Evolutionary conservation across 1,140 invertebrate genomes (phyloP).

Genomic region (Aphis gossypii): DNA sequence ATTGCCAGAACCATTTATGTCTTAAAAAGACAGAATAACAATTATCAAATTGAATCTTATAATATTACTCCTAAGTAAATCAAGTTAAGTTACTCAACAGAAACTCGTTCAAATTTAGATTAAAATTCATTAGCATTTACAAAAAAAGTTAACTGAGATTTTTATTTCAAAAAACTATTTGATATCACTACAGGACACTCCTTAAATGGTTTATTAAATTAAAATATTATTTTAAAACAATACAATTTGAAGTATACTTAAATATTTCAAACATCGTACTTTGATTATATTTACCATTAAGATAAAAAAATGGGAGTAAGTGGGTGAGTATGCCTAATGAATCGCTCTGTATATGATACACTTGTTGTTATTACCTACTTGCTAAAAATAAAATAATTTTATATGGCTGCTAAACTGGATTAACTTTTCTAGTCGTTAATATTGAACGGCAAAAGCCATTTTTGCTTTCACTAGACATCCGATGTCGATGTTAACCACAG

Average conservation of each 20-base stretch:
- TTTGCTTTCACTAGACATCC: slow-evolving; percentile 15
- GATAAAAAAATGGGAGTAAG: neutral
- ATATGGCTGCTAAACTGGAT: neutral
- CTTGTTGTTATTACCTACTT: neutral
- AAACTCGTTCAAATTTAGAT: neutral
- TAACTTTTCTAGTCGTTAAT: slow-evolving; percentile 30
- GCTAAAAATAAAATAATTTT: neutral
- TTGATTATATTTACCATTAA: neutral
- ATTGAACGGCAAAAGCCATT: neutral
- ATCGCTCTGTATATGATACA: neutral
- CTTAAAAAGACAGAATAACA: neutral
- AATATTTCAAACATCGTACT: neutral
- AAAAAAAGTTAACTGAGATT: neutral
- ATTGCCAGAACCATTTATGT: neutral
- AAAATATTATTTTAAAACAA: neutral
- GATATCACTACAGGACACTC: neutral
- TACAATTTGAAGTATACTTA: neutral
- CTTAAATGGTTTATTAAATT: neutral
- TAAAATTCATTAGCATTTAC: neutral
- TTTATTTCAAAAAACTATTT: neutral
- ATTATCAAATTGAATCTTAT: neutral
- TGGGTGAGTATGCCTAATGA: neutral
- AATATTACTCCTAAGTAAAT: neutral
- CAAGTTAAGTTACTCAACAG: neutral
- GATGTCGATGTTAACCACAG: neutral